Conservation (phyloP, 2,113 vertebrate genomes). For the Catharus fuscescens region DNA sequence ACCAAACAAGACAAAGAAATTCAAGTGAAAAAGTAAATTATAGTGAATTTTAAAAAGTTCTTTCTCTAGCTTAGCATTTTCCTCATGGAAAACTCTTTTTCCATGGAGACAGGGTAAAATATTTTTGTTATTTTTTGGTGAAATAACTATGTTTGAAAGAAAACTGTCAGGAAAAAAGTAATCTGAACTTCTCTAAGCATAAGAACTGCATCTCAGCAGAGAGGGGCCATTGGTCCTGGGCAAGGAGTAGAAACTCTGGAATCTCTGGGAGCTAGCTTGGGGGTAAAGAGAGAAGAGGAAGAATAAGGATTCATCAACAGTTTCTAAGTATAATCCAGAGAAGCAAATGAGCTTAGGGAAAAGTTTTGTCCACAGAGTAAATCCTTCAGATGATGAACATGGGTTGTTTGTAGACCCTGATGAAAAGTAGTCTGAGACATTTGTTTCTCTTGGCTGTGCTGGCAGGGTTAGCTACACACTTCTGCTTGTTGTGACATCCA, state of each 20-base stretch:
- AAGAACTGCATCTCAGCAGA: neutral
- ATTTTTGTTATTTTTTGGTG: neutral
- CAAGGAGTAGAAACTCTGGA: neutral
- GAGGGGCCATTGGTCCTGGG: rapidly evolving
- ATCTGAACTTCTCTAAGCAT: neutral
- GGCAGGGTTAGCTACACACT: neutral
- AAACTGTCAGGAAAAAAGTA: neutral
- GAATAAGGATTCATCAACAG: neutral
- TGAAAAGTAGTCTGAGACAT: neutral
- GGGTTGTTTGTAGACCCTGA: neutral
- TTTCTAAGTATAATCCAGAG: neutral
- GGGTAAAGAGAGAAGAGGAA: neutral
- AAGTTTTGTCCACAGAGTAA: neutral
- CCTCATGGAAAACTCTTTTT: neutral
- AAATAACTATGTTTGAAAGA: neutral
- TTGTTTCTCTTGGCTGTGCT: neutral
- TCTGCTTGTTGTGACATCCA: neutral
- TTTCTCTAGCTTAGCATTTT: neutral
- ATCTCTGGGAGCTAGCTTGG: neutral
- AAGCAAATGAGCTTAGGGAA: neutral
- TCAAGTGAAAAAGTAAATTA: neutral
- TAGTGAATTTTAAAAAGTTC: neutral
- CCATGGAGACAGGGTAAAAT: neutral
- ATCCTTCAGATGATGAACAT: neutral
- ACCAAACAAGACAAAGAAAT: neutral